A percentile compares a stretch with the other conserved stretches of the same genome.
These are phyloP conservation scores for Chymomyza fuscimana DNA, from an alignment of 2,888 invertebrate genomes.

Conservation along the genomic window DNA sequence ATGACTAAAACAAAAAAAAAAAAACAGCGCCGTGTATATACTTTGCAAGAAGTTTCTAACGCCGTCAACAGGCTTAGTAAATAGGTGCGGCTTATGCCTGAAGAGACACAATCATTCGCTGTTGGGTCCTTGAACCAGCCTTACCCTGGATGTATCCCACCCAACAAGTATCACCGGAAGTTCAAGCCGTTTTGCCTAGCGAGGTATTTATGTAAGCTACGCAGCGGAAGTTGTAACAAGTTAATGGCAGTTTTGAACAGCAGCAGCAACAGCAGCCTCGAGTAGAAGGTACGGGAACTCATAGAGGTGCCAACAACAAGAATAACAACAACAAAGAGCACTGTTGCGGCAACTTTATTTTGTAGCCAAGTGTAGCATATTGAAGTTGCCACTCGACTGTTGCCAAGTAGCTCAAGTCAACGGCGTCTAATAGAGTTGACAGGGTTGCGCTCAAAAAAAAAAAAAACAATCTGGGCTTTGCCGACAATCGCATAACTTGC, in stretches of 20 bases:
- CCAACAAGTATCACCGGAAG: constrained; percentile 48
- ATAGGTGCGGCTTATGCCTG: constrained; percentile 6
- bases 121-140: background rate
- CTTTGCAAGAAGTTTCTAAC: background rate
- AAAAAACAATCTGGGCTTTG: background rate
- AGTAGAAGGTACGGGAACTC: background rate
- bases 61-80: constrained; percentile 5
- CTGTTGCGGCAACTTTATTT: constrained; percentile 42
- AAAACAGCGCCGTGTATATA: background rate
- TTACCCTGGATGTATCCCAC: constrained; percentile 31
- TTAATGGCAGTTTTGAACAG: constrained; percentile 69
- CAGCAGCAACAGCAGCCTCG: constrained; percentile 18
- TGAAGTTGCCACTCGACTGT: constrained; percentile 70
- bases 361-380: constrained; percentile 55
- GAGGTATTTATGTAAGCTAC: background rate
- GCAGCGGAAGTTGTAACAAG: constrained; percentile 72
- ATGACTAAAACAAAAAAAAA: background rate
- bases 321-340: constrained; percentile 17
- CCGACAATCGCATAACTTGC: too few species aligned
- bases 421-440: constrained; percentile 71
- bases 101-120: background rate
- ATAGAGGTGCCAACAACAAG: background rate
- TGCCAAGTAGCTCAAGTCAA: constrained; percentile 64
- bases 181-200: constrained; percentile 42
- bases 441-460: background rate